Evolutionary conservation across 1,140 invertebrate genomes (phyloP).

Genomic region (Drosophila persimilis): DNA sequence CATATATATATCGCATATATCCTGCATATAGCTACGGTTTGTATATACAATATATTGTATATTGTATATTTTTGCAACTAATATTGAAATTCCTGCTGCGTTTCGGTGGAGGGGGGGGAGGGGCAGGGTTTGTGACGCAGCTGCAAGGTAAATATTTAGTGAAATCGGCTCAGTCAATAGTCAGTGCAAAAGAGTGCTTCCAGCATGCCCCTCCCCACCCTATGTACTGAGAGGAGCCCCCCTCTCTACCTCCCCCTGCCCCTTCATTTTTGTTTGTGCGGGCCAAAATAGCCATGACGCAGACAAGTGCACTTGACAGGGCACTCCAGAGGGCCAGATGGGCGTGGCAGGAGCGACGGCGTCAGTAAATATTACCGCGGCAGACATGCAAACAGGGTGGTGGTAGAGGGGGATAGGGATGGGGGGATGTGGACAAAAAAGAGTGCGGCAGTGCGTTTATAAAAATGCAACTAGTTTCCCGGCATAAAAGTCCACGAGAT

Average conservation of each 20-base stretch:
- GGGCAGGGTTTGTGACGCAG: slow-evolving; percentile 41
- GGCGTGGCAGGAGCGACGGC: slow-evolving; percentile 38
- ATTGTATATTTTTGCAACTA: slow-evolving; percentile 63
- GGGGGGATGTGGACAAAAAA: slow-evolving; percentile 23
- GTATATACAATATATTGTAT: slow-evolving; percentile 23
- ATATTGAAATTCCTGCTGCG: slow-evolving; percentile 73
- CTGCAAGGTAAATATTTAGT: slow-evolving; percentile 72
- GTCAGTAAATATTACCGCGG: slow-evolving; percentile 72
- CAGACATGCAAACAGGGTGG: slow-evolving; percentile 49
- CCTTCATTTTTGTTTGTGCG: slow-evolving; percentile 45
- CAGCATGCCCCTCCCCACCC: not conserved
- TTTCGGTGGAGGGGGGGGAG: slow-evolving; percentile 27
- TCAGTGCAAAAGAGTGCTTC: not conserved
- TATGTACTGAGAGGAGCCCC: not conserved
- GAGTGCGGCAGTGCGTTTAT: slow-evolving; percentile 55
- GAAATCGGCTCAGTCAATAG: slow-evolving; percentile 72
- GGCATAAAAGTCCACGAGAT: slow-evolving; percentile 52
- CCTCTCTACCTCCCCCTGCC: not conserved
- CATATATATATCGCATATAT: slow-evolving; percentile 31
- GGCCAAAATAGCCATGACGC: slow-evolving; percentile 76
- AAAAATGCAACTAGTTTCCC: slow-evolving; percentile 76
- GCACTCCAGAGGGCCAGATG: slow-evolving; percentile 48
- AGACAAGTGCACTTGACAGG: slow-evolving; percentile 79
- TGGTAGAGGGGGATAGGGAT: not conserved
- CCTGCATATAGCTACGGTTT: slow-evolving; percentile 3